phyloP scores from a whole-genome alignment of 2,113 vertebrate genomes.

The Anguilla rostrata region DNA sequence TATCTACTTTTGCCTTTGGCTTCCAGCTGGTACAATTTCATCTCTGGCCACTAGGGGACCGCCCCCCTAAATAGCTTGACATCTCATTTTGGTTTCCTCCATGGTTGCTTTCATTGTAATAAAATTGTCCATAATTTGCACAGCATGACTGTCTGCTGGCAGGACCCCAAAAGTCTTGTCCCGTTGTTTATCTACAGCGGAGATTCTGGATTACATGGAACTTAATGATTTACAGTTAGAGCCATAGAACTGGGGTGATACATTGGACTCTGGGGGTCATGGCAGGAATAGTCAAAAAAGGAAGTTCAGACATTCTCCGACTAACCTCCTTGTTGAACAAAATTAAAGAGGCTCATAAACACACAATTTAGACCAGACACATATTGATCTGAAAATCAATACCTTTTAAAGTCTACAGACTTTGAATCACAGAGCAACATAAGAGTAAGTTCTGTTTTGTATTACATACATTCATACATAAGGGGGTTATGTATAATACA shows the following conservation, averaged over 20 bases:
- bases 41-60: background rate
- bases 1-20: background rate
- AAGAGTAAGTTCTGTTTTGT: background rate
- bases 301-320: background rate
- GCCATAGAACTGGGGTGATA: background rate
- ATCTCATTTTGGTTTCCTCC: background rate
- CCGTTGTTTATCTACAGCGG: background rate
- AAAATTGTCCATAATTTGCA: background rate
- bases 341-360: background rate
- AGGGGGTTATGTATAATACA: background rate
- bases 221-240: background rate
- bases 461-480: background rate
- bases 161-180: background rate
- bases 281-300: background rate
- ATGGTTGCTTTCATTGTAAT: background rate
- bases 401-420: background rate
- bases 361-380: conserved; percentile 2
- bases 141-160: background rate
- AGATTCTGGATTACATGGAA: background rate
- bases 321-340: background rate
- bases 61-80: background rate
- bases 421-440: background rate
- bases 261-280: background rate
- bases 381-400: conserved; percentile 7
- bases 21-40: background rate